Base-by-base conservation (phyloP, 2,888 invertebrate genomes). In the Keiferia lycopersicella region DNA sequence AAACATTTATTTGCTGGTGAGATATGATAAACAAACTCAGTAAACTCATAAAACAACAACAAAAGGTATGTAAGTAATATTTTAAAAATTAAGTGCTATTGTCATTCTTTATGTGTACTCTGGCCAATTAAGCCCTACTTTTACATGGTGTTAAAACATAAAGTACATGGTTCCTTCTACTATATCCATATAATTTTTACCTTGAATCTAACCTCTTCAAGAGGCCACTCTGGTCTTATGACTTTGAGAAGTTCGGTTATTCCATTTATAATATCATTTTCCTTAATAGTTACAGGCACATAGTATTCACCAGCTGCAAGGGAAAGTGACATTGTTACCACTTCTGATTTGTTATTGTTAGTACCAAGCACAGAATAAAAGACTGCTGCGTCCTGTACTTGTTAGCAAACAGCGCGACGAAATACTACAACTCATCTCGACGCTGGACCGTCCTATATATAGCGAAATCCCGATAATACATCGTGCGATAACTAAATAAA, bases 171-270 rank as follows among this genome's bases (percentile, higher is more conserved):
- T n/a, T n/a, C n/a, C n/a, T n/a, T n/a, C n/a, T n/a, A n/a, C n/a
- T 26, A 26, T 4, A 34, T 34, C 34, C 6, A 34, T 51, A 8
- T 56, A 10, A 26, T 12, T 64, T 65, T 71, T 91, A 97, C 97
- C 95, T 96, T 96, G 81, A 95, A 94, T 75, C 93, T 91, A 66
- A 96, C 92, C 74, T 93, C 87, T 69, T 93, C 91, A 66, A 88
- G 74, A 64, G 92, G 83, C 97, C 97, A 97, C 51, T 91, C 74
- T 18, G 96, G 95, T 79, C 96, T 93, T 71, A 97, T 93, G 59
- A 86, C 87, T 83, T 93, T 88, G 65, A 97, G 88, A 74, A 97
- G 88, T 79, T 94, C 87, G 71, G 91, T 84, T 63, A 96, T 95
- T 72, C 96, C 96, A 51, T 88, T 86, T 71, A 94, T 92, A 60